Evolutionary conservation across 2,888 invertebrate species (phyloP), one percentile per base, ranked within the genome.

Genomic region (Cacoxenus indagator): DNA sequence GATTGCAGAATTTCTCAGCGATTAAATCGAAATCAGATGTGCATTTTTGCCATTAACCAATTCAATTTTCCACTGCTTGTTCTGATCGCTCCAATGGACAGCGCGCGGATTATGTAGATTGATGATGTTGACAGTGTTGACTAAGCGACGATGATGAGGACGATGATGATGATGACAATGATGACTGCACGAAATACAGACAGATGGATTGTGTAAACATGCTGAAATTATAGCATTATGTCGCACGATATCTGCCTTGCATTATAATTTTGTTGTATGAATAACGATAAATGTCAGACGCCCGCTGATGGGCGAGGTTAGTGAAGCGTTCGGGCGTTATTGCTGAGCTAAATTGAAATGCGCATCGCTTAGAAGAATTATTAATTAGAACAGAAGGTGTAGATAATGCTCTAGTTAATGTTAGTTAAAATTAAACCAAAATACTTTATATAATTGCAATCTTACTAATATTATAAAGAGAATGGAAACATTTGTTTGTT

Each of bases 1-100:
- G 78, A 78, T 81, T 84, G 81, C 81, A 74, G 78, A 80, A 81
- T 85, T 83, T 84, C 77, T 77, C 71, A 76, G 71, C 87, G 86
- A 87, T 87, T 87, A 86, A 85, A 84, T 84, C 79, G 81, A 84
- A 85, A 87, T 87, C 86, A 85, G 66, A 64, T 8, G n/a, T 22
- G 24, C 11, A 62, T n/a, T 57, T 78, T 81, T 77, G 70, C 71
- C 72, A 72, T 68, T 65, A 68, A 64, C 46, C 29, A 67, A 61
- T 75, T 65, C 46, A 70, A 43, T 55, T 54, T 67, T 61, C 14
- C n/a, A 9, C 55, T 62, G 46, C 68, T 64, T 51, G 26, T 45
- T 26, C 29, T 51, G 55, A 51, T 73, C 55, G 54, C 19, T 64
- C 5, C 59, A 59, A 26, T 57, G 55, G 51, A 67, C 46, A n/a